Evolutionary conservation across 2,113 vertebrate genomes (phyloP).

Genomic region (Atherinomorus stipes): DNA sequence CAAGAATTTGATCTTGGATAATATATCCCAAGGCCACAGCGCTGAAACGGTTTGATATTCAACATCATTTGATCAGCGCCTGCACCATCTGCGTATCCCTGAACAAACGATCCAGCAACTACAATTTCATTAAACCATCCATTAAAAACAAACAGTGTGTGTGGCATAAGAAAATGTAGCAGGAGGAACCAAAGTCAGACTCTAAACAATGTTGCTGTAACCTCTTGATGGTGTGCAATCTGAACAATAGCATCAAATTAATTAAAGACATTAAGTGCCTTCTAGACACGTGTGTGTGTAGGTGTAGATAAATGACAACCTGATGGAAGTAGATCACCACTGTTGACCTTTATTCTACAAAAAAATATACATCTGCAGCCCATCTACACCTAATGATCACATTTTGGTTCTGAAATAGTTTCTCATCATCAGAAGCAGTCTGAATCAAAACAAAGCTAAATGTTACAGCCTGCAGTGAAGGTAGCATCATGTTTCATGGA

Average conservation of each 20-base stretch:
- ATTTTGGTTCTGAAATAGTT: background rate
- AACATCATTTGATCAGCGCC: constrained; percentile 29
- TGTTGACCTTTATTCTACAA: background rate
- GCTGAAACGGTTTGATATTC: constrained; percentile 55
- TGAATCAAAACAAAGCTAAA: background rate
- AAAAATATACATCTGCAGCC: background rate
- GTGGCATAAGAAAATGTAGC: background rate
- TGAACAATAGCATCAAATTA: background rate
- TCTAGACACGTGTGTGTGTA: background rate
- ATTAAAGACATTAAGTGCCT: background rate
- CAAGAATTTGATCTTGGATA: constrained; percentile 27
- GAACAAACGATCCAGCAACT: constrained; percentile 14
- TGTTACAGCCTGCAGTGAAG: background rate
- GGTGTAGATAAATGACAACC: background rate
- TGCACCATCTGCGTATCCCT: constrained; percentile 37
- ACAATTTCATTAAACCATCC: constrained; percentile 36
- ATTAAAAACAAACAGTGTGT: constrained; percentile 25
- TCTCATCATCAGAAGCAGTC: background rate
- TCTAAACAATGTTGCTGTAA: background rate
- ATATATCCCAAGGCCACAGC: constrained; percentile 19
- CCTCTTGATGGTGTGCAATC: background rate
- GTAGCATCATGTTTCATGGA: background rate
- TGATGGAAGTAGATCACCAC: background rate
- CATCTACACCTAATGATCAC: background rate
- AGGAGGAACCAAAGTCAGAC: constrained; percentile 3